These are phyloP conservation scores for Oxyura jamaicensis DNA, from an alignment of 2,113 vertebrate genomes.

Conservation along the genomic window DNA sequence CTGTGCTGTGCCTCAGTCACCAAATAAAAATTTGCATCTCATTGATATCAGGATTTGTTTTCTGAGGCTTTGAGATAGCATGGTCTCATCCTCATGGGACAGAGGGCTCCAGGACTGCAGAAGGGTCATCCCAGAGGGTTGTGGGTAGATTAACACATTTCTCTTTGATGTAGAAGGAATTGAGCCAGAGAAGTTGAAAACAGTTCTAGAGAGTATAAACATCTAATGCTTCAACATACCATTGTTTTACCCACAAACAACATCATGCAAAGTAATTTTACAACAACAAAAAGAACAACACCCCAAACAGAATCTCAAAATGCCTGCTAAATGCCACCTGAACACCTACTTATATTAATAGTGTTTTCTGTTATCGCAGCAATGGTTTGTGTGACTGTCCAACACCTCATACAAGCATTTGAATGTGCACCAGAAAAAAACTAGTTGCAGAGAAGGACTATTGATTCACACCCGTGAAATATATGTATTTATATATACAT, in stretches of 20 bases:
- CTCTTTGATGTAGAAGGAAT: not conserved
- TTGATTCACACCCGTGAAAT: constrained; percentile 13
- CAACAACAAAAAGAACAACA: not conserved
- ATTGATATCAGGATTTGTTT: not conserved
- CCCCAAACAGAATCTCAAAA: not conserved
- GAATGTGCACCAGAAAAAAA: not conserved
- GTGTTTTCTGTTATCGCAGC: not conserved
- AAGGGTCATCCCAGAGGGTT: not conserved
- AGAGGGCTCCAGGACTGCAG: not conserved
- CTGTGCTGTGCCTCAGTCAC: not conserved
- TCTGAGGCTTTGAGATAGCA: not conserved
- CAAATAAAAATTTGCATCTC: constrained; percentile 5
- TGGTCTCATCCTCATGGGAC: not conserved
- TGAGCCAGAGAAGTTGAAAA: not conserved
- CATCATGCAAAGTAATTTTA: not conserved
- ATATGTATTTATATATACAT: not conserved
- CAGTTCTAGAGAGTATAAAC: not conserved
- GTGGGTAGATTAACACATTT: not conserved
- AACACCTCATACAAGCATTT: not conserved
- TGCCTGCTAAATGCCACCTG: not conserved
- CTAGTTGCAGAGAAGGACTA: not conserved
- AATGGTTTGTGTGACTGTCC: not conserved
- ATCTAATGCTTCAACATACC: not conserved
- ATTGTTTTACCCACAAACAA: not conserved
- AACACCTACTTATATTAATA: not conserved